A percentile compares a stretch with the other conserved stretches of the same genome.
Evolutionary conservation across 2,797 vertebrate genomes (phyloP).

Genomic region (Anguilla marmorata): DNA sequence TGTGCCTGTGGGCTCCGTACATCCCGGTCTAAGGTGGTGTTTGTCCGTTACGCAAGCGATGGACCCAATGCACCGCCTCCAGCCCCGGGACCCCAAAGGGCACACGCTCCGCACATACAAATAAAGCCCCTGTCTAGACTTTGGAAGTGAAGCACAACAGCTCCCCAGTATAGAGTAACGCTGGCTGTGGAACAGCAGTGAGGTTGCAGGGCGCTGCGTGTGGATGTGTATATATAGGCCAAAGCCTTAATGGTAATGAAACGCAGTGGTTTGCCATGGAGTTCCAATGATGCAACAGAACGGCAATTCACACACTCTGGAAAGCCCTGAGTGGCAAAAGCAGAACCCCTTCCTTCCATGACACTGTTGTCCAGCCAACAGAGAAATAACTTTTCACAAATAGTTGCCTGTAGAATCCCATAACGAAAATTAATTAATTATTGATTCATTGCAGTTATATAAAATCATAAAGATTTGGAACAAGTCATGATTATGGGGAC

Average conservation of each 20-base stretch:
- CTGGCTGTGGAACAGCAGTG: slow-evolving; percentile 6
- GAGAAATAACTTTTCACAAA: slow-evolving; percentile 20
- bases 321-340: slow-evolving; percentile 47
- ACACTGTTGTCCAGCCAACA: slow-evolving; percentile 28
- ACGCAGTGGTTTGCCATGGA: slow-evolving; percentile 45
- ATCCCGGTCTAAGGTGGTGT: slow-evolving; percentile 36
- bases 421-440: slow-evolving; percentile 24
- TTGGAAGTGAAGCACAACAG: slow-evolving; percentile 3
- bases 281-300: slow-evolving; percentile 56
- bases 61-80: slow-evolving; percentile 54
- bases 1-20: slow-evolving; percentile 49
- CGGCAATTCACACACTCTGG: slow-evolving; percentile 44
- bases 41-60: slow-evolving; percentile 48
- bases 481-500: background rate
- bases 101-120: slow-evolving; percentile 8
- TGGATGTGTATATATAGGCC: slow-evolving; percentile 43
- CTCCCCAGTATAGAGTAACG: slow-evolving; percentile 4
- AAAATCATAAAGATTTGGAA: slow-evolving; percentile 49
- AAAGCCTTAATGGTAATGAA: slow-evolving; percentile 45
- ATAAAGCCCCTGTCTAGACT: slow-evolving; percentile 44
- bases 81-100: slow-evolving; percentile 11
- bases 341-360: background rate
- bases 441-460: background rate
- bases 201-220: slow-evolving; percentile 52
- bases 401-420: slow-evolving; percentile 46